These are phyloP conservation scores for Mormyrus lacerda DNA, from an alignment of 2,113 vertebrate genomes.

Conservation along the genomic window DNA sequence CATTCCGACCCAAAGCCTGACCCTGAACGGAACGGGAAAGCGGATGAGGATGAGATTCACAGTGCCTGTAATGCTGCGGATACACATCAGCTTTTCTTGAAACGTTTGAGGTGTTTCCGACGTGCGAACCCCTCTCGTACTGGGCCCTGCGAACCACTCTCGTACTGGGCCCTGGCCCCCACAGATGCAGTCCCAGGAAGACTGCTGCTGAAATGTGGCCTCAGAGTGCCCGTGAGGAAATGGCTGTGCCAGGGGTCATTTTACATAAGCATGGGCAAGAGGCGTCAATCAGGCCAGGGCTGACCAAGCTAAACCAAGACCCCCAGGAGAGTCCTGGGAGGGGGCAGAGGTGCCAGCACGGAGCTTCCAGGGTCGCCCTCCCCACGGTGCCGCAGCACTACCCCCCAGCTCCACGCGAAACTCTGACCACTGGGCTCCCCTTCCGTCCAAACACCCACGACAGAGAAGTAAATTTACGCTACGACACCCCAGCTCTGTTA, in stretches of 20 bases:
- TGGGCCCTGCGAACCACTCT: background rate
- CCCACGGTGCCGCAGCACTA: background rate
- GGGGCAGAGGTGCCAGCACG: background rate
- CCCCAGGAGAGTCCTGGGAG: background rate
- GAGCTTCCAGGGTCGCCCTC: background rate
- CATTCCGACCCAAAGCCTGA: constrained; percentile 42
- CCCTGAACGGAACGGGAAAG: background rate
- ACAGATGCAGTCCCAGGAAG: background rate
- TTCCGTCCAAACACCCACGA: background rate
- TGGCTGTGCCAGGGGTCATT: background rate
- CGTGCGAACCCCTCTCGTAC: background rate
- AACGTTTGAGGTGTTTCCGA: background rate
- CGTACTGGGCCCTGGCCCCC: background rate
- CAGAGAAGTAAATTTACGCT: background rate
- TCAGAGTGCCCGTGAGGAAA: background rate
- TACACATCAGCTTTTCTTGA: background rate
- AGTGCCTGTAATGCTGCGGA: background rate
- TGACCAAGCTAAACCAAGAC: background rate
- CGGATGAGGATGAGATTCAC: background rate
- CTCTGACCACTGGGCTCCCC: background rate
- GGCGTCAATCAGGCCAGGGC: background rate
- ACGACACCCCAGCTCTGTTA: background rate
- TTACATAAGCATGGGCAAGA: background rate
- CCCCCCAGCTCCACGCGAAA: background rate
- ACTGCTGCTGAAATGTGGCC: background rate